A percentile compares a stretch with the other conserved stretches of the same genome.
These are phyloP conservation scores for Oxystoma pomonae DNA, from an alignment of 2,888 invertebrate genomes.

Conservation along the genomic window DNA sequence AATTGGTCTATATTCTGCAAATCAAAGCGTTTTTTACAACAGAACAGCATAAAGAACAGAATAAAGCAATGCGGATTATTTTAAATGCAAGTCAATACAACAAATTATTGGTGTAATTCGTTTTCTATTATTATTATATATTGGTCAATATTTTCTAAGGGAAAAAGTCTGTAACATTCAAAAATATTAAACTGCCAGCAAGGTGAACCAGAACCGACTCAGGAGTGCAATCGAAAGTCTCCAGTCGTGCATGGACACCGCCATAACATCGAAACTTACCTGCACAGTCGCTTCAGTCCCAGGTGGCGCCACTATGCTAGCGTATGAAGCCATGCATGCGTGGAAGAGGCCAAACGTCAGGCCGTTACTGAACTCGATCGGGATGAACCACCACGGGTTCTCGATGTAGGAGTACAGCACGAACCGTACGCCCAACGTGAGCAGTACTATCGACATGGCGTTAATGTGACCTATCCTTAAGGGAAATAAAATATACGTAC, in stretches of 20 bases:
- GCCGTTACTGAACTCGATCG: slow-evolving; percentile 83
- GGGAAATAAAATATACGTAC: background rate
- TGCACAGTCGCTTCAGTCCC: slow-evolving; percentile 86
- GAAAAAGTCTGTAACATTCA: too few relatives aligned
- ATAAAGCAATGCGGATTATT: too few relatives aligned
- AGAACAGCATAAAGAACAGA: too few relatives aligned
- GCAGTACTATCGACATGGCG: slow-evolving; percentile 77
- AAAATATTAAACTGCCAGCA: too few relatives aligned
- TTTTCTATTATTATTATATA: too few relatives aligned
- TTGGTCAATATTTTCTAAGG: too few relatives aligned
- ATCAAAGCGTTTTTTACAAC: too few relatives aligned
- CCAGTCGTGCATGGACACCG: too few relatives aligned
- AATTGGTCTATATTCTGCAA: too few relatives aligned
- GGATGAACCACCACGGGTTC: slow-evolving; percentile 80
- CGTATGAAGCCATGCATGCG: slow-evolving; percentile 85
- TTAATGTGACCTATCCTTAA: slow-evolving; percentile 69
- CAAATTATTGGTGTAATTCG: too few relatives aligned
- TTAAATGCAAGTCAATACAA: too few relatives aligned
- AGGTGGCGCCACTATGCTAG: slow-evolving; percentile 74
- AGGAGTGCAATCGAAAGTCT: background rate
- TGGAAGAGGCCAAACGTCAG: slow-evolving; percentile 86
- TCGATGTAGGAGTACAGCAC: slow-evolving; percentile 73
- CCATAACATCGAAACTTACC: slow-evolving; percentile 50
- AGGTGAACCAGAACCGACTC: background rate
- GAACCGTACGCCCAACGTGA: slow-evolving; percentile 76